Evolutionary conservation across 2,797 vertebrate species (phyloP).

Genomic region (Champsocephalus esox): DNA sequence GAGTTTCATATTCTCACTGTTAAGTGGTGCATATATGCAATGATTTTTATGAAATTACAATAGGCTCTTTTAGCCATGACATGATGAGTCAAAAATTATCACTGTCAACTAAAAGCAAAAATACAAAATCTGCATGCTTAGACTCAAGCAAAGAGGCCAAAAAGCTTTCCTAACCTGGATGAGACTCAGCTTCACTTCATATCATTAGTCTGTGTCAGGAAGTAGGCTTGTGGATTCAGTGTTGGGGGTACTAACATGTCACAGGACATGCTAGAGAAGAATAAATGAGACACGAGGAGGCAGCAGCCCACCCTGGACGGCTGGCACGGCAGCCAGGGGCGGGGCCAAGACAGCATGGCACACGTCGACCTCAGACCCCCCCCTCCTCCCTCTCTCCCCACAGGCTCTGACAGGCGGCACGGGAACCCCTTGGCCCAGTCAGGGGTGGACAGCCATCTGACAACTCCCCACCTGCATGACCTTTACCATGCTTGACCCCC

Average conservation of each 20-base stretch:
- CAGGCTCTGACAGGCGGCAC: conserved; percentile 73
- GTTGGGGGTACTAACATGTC: conserved; percentile 53
- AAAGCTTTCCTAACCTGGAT: conserved; percentile 20
- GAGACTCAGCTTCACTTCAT: conserved; percentile 6
- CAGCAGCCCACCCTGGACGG: conserved; percentile 65
- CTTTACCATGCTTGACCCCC: conserved; percentile 86
- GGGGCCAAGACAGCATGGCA: conserved; percentile 80
- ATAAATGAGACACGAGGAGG: conserved; percentile 62
- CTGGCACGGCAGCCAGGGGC: conserved; percentile 67
- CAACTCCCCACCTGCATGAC: conserved; percentile 86
- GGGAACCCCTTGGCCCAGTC: conserved; percentile 70
- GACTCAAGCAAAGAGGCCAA: neutral
- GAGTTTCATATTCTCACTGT: too few species aligned
- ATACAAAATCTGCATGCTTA: neutral
- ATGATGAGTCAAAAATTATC: too few species aligned
- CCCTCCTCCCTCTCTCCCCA: conserved; percentile 53
- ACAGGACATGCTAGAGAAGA: conserved; percentile 58
- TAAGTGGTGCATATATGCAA: too few species aligned
- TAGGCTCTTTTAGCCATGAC: too few species aligned
- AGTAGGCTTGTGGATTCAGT: conserved; percentile 41
- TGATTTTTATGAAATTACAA: too few species aligned
- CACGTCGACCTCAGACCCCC: conserved; percentile 73
- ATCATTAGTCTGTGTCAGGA: conserved; percentile 29
- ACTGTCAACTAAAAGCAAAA: neutral
- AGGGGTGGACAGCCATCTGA: conserved; percentile 79